Evolutionary conservation across 2,113 vertebrate genomes (phyloP).

Genomic region (Gadus chalcogrammus): DNA sequence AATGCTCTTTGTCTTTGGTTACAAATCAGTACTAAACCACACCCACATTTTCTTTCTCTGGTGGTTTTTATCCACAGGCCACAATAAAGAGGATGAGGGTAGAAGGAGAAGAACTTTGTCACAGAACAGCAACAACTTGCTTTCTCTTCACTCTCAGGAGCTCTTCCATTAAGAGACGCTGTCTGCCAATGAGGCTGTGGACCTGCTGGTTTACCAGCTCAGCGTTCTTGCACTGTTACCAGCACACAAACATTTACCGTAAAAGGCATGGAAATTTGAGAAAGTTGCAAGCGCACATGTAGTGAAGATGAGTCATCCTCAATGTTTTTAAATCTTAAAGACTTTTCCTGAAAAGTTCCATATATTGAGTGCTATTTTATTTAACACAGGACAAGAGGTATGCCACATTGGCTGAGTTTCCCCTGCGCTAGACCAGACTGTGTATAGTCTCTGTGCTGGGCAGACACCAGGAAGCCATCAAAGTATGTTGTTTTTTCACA

Average conservation of each 20-base stretch:
- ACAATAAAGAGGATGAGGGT: conserved; percentile 56
- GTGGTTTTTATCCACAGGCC: conserved; percentile 28
- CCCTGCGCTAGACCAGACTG: conserved; percentile 47
- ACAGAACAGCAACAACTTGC: conserved; percentile 9
- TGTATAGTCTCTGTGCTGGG: not conserved
- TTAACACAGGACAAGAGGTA: conserved; percentile 9
- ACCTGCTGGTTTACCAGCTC: no score
- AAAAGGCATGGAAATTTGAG: no score
- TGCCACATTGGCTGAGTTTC: conserved; percentile 38
- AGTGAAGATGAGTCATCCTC: no score
- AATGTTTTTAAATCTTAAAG: no score
- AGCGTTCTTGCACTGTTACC: no score
- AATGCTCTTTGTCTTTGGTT: conserved; percentile 20
- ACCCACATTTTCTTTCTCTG: conserved; percentile 32
- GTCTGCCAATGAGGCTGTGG: no score
- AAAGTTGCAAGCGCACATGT: no score
- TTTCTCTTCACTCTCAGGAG: no score
- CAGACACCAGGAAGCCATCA: conserved; percentile 54
- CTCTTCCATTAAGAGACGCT: no score
- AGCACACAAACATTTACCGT: no score
- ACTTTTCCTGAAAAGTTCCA: not conserved
- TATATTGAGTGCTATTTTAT: not conserved
- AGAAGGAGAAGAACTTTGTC: conserved; percentile 36
- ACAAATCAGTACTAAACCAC: conserved; percentile 21
- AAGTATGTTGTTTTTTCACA: conserved; percentile 18